Conservation (phyloP, 2,797 vertebrate genomes). For the Meriones psammophilus region DNA sequence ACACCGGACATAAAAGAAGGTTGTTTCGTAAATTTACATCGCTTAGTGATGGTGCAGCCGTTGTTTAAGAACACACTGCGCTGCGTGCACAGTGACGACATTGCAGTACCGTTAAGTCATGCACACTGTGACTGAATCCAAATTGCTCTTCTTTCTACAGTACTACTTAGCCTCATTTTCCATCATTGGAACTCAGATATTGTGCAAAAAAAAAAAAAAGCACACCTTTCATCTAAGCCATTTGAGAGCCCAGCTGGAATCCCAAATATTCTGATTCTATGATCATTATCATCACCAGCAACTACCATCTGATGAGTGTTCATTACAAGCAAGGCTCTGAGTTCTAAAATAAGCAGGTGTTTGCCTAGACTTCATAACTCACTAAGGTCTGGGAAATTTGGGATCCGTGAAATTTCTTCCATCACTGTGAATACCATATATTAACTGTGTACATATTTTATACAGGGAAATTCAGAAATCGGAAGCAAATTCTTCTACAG, state of each 20-base stretch:
- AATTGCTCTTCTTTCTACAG: neutral
- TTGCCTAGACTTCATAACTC: slow-evolving; percentile 1
- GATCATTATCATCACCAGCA: slow-evolving; percentile 54
- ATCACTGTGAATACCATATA: slow-evolving; percentile 8
- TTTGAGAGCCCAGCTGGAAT: slow-evolving; percentile 55
- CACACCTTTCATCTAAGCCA: slow-evolving; percentile 8
- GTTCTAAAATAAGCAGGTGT: slow-evolving; percentile 62
- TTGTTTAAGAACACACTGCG: neutral
- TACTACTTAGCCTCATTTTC: neutral
- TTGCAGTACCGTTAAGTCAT: neutral
- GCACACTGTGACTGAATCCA: neutral
- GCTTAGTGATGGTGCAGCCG: neutral
- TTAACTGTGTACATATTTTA: slow-evolving; percentile 24
- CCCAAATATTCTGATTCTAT: slow-evolving; percentile 56
- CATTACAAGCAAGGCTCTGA: slow-evolving; percentile 45
- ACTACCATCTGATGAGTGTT: neutral
- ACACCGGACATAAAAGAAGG: neutral
- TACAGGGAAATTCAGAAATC: slow-evolving; percentile 42
- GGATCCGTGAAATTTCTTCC: slow-evolving; percentile 50
- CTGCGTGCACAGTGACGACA: neutral
- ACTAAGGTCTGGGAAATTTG: slow-evolving; percentile 4
- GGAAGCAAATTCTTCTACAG: slow-evolving; percentile 55
- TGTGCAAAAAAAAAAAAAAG: slow-evolving; percentile 14
- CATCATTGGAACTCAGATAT: slow-evolving; percentile 33
- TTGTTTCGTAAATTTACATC: neutral